Conservation (phyloP, 2,113 vertebrate genomes). For the Gavia stellata region DNA sequence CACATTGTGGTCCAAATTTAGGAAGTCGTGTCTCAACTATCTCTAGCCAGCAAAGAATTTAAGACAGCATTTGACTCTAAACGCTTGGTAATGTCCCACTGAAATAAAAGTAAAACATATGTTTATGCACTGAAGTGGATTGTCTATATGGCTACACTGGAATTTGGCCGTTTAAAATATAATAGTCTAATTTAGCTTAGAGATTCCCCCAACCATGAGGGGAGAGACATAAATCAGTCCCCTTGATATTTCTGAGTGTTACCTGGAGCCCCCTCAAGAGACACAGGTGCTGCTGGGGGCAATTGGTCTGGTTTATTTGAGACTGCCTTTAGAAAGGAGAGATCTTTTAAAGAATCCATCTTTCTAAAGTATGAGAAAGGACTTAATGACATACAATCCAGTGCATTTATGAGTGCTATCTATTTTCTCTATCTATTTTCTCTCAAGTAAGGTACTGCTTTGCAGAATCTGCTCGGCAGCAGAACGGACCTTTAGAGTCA, state of each 20-base stretch:
- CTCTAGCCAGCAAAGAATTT: not conserved
- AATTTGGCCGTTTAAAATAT: not conserved
- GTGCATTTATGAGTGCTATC: not conserved
- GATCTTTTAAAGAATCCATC: not conserved
- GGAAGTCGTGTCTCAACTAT: not conserved
- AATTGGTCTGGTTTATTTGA: not conserved
- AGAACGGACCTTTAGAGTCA: not conserved
- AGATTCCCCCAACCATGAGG: not conserved
- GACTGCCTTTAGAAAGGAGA: not conserved
- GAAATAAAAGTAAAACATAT: not conserved
- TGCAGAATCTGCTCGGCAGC: not conserved
- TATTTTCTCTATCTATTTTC: not conserved
- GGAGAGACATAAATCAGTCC: not conserved
- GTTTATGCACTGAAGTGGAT: not conserved
- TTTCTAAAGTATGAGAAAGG: not conserved
- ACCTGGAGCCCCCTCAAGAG: not conserved
- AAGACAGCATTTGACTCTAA: not conserved
- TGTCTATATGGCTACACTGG: fast-evolving
- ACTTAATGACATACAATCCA: not conserved
- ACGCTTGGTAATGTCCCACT: not conserved
- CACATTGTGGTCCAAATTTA: not conserved
- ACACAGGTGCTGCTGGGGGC: not conserved
- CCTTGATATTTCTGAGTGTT: not conserved
- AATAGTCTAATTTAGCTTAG: not conserved
- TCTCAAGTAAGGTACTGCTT: not conserved